A percentile compares a stretch with the other conserved stretches of the same genome.
These are phyloP conservation scores for Tenodera sinensis DNA, from an alignment of 2,888 invertebrate genomes.

Conservation along the genomic window DNA sequence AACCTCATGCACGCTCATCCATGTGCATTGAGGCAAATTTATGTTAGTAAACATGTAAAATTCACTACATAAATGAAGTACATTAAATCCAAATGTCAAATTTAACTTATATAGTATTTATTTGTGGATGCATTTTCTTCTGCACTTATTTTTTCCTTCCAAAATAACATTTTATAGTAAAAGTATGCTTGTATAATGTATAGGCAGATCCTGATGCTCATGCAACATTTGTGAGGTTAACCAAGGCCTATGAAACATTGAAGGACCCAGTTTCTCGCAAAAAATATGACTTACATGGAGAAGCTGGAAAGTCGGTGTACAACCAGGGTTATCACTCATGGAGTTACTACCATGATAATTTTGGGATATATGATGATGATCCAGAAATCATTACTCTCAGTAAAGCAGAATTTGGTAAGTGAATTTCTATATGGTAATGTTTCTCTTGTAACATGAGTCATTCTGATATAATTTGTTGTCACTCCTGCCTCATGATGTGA, in stretches of 20 bases:
- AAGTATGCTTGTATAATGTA: neutral
- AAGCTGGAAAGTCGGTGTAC: conserved; percentile 60
- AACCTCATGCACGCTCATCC: no score
- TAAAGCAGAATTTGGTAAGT: conserved; percentile 70
- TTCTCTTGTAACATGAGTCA: no score
- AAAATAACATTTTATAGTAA: no score
- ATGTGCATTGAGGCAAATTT: no score
- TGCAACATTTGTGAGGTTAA: conserved; percentile 72
- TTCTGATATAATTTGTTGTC: no score
- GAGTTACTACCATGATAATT: conserved; percentile 72
- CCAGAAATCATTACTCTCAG: conserved; percentile 74
- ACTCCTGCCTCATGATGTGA: no score
- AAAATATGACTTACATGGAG: conserved; percentile 76
- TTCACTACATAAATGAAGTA: no score
- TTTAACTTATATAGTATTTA: no score
- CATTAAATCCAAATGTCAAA: no score
- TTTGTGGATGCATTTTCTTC: no score
- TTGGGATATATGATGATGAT: conserved; percentile 86
- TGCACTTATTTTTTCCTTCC: no score
- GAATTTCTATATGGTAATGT: neutral
- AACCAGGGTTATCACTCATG: conserved; percentile 73
- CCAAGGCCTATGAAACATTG: conserved; percentile 80
- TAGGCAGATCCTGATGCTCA: conserved; percentile 72
- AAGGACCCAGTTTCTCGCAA: conserved; percentile 77
- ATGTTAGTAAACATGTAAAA: no score